Evolutionary conservation across 1,140 invertebrate genomes (phyloP), one percentile per base, ranked within the genome.

Genomic region (honey bee (Apis mellifera)): DNA sequence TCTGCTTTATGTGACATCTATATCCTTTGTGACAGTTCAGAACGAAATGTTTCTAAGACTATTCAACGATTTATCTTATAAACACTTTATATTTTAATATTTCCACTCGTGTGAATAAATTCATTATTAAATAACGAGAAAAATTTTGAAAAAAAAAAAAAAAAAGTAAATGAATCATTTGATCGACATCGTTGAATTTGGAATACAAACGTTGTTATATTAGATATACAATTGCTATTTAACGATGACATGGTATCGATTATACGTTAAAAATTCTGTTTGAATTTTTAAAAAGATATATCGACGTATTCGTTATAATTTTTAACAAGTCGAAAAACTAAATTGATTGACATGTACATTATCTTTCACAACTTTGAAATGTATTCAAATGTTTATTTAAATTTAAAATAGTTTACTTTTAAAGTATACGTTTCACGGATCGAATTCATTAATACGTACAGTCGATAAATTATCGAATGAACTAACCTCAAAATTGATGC

Each of bases 1-100:
- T 80, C 78, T 64, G 50, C 69, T 79, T 62, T 79, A 62, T 64
- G 59, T n/a, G 59, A 73, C 78, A n/a, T 54, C 57, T 62, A 42
- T 54, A 15, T 48, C 17, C 9, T 48, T 11, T 21, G 50, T n/a
- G 62, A 55, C 55, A 26, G n/a, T 50, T 68, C 13, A 3, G 26
- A 13, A 23, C 12, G 50, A 52, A 59, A 64, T 32, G 54, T 50
- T 78, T 59, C 42, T 21, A 32, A 23, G 23, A 12, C 32, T 15
- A 21, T n/a, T 54, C 50, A 60, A 79, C 64, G 57, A 79, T 79
- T 79, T 73, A 80, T 60, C 23, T 65, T 17, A 60, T 52, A 57
- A 79, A 54, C 50, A 79, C 50, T 73, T 59, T 69, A 73, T 23
- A 13, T 48, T 13, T 50, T 69, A n/a, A 72, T 70, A 15, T 79